Evolutionary conservation across 2,888 invertebrate species (phyloP).

Genomic region (Dione vanillae): DNA sequence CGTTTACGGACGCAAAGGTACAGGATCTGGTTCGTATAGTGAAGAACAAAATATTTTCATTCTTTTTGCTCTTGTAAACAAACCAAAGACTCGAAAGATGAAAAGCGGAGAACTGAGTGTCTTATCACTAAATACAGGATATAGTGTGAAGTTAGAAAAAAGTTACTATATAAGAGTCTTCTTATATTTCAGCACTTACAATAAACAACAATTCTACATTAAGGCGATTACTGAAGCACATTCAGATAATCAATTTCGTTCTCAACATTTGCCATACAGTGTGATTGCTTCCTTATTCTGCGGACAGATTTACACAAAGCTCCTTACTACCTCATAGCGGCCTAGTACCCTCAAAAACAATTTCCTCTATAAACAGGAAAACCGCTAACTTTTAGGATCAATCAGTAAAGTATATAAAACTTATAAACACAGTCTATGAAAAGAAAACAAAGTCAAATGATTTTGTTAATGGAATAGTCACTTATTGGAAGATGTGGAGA

Average conservation of each 20-base stretch:
- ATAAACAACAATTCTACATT: constrained; percentile 5
- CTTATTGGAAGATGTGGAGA: not conserved
- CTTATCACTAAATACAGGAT: too few relatives aligned
- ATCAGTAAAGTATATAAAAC: constrained; percentile 21
- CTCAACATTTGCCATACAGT: not conserved
- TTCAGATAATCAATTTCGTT: constrained; percentile 11
- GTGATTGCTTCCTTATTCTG: constrained; percentile 29
- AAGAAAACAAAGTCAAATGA: constrained; percentile 9
- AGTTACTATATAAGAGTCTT: too few relatives aligned
- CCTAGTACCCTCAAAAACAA: constrained; percentile 65
- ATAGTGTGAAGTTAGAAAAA: too few relatives aligned
- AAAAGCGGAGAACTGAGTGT: too few relatives aligned
- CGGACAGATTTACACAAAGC: constrained; percentile 52
- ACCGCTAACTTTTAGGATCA: constrained; percentile 24
- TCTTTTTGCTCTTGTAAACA: too few relatives aligned
- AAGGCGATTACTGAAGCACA: constrained; percentile 6
- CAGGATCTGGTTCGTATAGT: too few relatives aligned
- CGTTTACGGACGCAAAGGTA: too few relatives aligned
- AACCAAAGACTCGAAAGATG: too few relatives aligned
- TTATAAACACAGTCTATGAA: constrained; percentile 7
- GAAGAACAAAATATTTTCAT: too few relatives aligned
- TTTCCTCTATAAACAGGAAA: constrained; percentile 49
- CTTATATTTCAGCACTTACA: not conserved
- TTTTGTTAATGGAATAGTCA: constrained; percentile 9
- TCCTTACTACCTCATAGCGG: constrained; percentile 60